Evolutionary conservation across 2,888 invertebrate genomes (phyloP).

Genomic region (Epinotia nisella): DNA sequence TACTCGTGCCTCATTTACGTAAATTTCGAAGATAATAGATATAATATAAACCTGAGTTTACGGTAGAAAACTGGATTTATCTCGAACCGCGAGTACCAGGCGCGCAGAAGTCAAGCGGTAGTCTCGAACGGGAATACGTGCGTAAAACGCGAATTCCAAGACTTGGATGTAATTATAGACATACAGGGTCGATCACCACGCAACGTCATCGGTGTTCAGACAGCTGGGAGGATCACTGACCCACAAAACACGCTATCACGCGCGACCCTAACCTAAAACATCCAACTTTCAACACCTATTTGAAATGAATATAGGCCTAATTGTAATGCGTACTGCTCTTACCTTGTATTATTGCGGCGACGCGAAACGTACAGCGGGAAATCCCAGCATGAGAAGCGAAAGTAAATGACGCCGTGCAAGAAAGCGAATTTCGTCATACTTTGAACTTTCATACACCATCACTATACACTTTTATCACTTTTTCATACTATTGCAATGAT

Average conservation of each 20-base stretch:
- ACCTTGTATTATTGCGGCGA: conserved; percentile 63
- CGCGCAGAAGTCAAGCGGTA: conserved; percentile 18
- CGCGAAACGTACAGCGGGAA: conserved; percentile 70
- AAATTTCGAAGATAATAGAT: background rate
- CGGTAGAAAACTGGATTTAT: background rate
- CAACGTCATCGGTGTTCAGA: conserved; percentile 76
- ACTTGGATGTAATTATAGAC: conserved; percentile 70
- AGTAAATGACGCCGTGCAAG: conserved; percentile 74
- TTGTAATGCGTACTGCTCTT: conserved; percentile 52
- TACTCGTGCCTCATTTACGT: background rate
- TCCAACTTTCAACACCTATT: conserved; percentile 44
- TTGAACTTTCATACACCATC: conserved; percentile 59
- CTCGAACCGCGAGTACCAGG: conserved; percentile 24
- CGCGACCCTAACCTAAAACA: conserved; percentile 70
- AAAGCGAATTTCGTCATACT: conserved; percentile 74
- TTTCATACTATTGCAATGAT: conserved; percentile 50
- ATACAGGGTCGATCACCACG: conserved; percentile 77
- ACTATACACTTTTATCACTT: conserved; percentile 62
- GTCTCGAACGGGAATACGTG: conserved; percentile 31
- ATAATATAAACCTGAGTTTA: background rate
- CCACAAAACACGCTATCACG: conserved; percentile 78
- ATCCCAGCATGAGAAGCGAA: conserved; percentile 77
- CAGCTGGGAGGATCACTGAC: conserved; percentile 81
- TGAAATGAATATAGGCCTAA: conserved; percentile 42
- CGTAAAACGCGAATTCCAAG: conserved; percentile 47